Base-by-base conservation (phyloP, 2,797 vertebrate species). In the Rallus crepitans region DNA sequence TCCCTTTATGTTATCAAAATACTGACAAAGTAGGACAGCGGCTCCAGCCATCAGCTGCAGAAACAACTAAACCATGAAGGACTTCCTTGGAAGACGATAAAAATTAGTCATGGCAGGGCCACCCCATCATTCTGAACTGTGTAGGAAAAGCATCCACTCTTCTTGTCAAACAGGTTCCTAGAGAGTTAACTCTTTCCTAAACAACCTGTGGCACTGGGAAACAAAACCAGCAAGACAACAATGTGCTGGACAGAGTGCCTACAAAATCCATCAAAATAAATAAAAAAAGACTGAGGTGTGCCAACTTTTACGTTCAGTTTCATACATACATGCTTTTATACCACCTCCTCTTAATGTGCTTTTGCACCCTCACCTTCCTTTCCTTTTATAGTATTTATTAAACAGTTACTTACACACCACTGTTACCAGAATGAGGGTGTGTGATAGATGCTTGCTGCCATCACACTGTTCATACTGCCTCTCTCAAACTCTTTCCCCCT, bases 341-440 rank as follows among this genome's bases (percentile, higher is more conserved):
- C 3, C 14, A 53, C 12, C 17, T 65, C 21, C 31, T 59, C 37
- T 0, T 0, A 0, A 15, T 2, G 0, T 39, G 21, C 21, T 61
- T 82, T 56, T 30, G 66, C 23, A 45, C 2, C 5, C 15, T 56
- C 27, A 7, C 35, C 55, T 82, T 70, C 80, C 17, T 60, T 80
- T 81, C 60, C 12, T 69, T 56, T 77, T 27, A 33, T 17, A 57
- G 63, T 4, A 42, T 53, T 68, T 45, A 8, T 69, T 45, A 19
- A 72, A 60, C 37, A 37, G 12, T 53, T 85, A 50, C 37, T 42
- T 70, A 57, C 8, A 31, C 12, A 28, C 4, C 21, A 23, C 11
- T 1, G 1, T n/a, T 76, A 16, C 21, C 27, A 48, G 17, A 39
- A 45, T n/a, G 39, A 31, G 55, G 11, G 6, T 33, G 15, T 15